Evolutionary conservation across 2,113 vertebrate genomes (phyloP), one percentile per base, ranked within the genome.

Genomic region (Neolamprologus longior): DNA sequence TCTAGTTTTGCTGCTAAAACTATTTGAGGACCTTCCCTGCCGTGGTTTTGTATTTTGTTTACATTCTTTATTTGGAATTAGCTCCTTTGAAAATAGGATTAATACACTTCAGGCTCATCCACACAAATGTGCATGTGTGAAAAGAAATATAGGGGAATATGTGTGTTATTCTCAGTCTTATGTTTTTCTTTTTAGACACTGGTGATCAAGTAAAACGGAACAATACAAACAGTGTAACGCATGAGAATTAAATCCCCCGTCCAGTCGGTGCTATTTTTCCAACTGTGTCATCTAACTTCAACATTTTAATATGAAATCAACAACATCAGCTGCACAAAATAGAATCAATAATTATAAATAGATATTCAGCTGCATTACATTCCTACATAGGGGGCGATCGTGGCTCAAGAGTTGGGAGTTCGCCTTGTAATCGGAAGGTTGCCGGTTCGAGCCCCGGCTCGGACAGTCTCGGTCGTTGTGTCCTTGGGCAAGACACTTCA

Each of bases 1-100:
- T 31, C 6, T 12, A 11, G 12, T 12, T 80, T 21, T 31, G n/a
- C 79, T 21, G 14, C 12, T 80, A 4, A 55, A 21, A 50, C 7
- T 79, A 7, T 63, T 52, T 73, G 21, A 73, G 0, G 66, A 73
- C 66, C 12, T 9, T 26, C 66, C 5, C 37, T 47, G 21, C 0
- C 0, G 4, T 73, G 40, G 0, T 42, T 73, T 73, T 26, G 5
- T 2, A 3, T 26, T 73, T 45, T 45, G 40, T 15, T 17, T 1
- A 11, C 4, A 17, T 73, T 45, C 8, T 26, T 45, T 10, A 45
- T 45, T 45, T 45, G 68, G 21, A 11, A 17, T 73, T 7, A 17
- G 1, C 68, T 26, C 63, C 33, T 68, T 68, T 13, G 63, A 21
- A 68, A 68, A 17, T 45, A 45, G 40, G 21, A 45, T 73, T 17